Evolutionary conservation across 53 echinoderm and acorn worm species (phyloP), one percentile per base, ranked within the genome.

Genomic region (Holothuria scabra): DNA sequence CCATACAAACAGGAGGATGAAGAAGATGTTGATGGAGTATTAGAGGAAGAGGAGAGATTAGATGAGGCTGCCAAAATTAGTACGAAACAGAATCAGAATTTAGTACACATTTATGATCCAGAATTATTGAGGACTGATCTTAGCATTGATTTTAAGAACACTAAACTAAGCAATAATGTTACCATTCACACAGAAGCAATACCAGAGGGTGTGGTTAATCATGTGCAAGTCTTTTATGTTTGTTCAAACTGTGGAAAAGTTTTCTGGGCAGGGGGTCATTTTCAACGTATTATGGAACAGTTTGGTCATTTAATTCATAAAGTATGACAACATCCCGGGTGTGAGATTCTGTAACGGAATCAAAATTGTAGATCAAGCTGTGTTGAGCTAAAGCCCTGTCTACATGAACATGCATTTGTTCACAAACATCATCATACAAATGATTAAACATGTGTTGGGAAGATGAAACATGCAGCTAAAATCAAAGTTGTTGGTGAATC

Each of bases 201-300:
- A 0, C 86, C 86, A 6, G 91, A 87, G 25, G 91, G 91, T 6
- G 85, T 94, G 46, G 28, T 97, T 28, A 80, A 90, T 5, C 76
- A 86, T 20, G 59, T 97, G 11, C 57, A 82, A 0, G 48, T 79
- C 4, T 97, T 94, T 87, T 97, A 82, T 68, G 85, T 85, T 24
- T 97, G 97, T 34, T 78, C 94, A 52, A 24, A 55, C 2, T 97
- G 97, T 85, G 97, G 97, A 20, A 97, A 97, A 83, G 87, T 88
- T 26, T 96, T 91, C 68, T 96, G 97, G 97, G 97, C 92, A 56
- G 97, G 97, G 11, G 90, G 88, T 30, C 97, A 97, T 81, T 97
- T 86, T 56, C 64, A 82, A 10, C 76, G 91, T 60, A 86, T 93
- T 4, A 49, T 86, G 20, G 52, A 67, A 52, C 90, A 88, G 66